A percentile compares a stretch with the other conserved stretches of the same genome.
Conservation (phyloP, 2,113 vertebrate genomes). For the Sapajus apella region DNA sequence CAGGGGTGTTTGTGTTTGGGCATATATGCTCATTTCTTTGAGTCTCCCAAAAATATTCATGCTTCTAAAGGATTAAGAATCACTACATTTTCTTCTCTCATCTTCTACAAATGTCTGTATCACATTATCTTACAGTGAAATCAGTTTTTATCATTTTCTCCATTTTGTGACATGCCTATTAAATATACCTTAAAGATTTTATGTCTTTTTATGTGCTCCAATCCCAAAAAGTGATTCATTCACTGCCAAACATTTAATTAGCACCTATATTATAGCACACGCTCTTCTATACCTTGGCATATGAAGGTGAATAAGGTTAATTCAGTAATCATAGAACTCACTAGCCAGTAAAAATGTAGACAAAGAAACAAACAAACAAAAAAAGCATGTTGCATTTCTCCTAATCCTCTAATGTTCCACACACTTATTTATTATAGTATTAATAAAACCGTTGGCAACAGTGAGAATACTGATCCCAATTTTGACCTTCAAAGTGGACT, state of each 20-base stretch:
- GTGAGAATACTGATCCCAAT: not conserved
- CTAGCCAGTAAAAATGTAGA: not conserved
- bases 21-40: not conserved
- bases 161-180: not conserved
- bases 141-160: not conserved
- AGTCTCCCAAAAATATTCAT: not conserved
- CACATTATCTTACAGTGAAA: not conserved
- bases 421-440: not conserved
- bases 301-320: not conserved
- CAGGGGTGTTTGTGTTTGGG: not conserved
- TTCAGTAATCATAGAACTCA: not conserved
- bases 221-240: not conserved
- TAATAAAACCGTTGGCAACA: not conserved
- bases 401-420: not conserved
- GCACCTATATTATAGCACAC: not conserved
- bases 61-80: not conserved
- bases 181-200: not conserved
- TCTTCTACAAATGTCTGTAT: not conserved
- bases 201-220: not conserved
- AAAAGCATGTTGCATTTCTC: not conserved
- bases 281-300: not conserved
- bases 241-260: not conserved
- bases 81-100: not conserved
- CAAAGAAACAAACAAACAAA: not conserved
- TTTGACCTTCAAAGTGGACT: not conserved